A percentile compares a stretch with the other conserved stretches of the same genome.
These are phyloP conservation scores for Musca domestica DNA, from an alignment of 1,140 invertebrate species.

Conservation along the genomic window DNA sequence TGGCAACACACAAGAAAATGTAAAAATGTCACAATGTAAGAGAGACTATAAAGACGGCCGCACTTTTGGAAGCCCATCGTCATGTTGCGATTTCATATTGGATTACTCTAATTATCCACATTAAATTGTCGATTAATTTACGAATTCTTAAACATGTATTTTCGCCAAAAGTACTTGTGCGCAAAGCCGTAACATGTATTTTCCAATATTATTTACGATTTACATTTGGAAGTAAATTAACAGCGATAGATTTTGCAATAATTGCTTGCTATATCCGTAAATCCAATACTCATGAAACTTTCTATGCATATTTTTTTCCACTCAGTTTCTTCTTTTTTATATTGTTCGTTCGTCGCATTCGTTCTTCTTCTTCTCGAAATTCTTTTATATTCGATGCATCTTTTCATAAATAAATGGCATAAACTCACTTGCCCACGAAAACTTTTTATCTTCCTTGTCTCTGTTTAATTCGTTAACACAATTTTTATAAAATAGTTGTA, in stretches of 20 bases:
- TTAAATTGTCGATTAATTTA: no score
- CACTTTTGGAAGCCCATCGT: not conserved
- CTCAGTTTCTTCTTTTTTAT: slow-evolving; percentile 9
- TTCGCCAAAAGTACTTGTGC: no score
- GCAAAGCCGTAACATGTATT: no score
- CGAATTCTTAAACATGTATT: no score
- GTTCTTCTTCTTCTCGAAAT: slow-evolving; percentile 10
- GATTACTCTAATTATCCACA: no score
- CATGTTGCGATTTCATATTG: no score
- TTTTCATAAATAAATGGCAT: not conserved
- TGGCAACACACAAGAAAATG: not conserved
- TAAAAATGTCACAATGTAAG: slow-evolving; percentile 1
- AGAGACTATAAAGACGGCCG: slow-evolving; percentile 8
- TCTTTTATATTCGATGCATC: not conserved
- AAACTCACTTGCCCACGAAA: slow-evolving; percentile 4
- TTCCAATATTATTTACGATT: not conserved
- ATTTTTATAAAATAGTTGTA: slow-evolving; percentile 22
- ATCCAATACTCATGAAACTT: slow-evolving; percentile 14
- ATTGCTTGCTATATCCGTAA: not conserved
- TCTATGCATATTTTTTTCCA: slow-evolving; percentile 11
- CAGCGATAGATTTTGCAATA: slow-evolving; percentile 5
- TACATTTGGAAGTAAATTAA: not conserved
- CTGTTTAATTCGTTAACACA: not conserved
- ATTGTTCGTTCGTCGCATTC: slow-evolving; percentile 16
- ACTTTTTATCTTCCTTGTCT: not conserved